Evolutionary conservation across 1,140 invertebrate species (phyloP), one percentile per base, ranked within the genome.

Genomic region (Leguminivora glycinivorella): DNA sequence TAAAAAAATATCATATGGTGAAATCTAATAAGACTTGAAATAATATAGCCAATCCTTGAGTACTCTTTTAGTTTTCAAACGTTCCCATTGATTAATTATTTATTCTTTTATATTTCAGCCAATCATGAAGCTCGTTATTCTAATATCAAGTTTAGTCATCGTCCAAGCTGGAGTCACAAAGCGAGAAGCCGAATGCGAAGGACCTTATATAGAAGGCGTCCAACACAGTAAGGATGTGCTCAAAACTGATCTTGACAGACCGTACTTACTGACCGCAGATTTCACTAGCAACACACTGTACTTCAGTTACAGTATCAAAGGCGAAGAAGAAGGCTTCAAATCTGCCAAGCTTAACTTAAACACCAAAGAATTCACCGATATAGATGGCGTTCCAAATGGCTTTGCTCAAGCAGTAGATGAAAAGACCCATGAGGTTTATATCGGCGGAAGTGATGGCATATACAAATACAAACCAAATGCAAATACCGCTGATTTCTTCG

Each of bases 321-420:
- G 26, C 10, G 58, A 63, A 6, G 26, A 63, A 29, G 25, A 29
- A 10, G 14, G 3, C 10, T 63, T 84, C 52, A 81, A 75, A 72
- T 80, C 77, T 9, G 83, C 80, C 0, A 83, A 76, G 67, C 31
- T 87, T 0, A 80, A 89, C 69, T 70, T 90, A 24, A 79, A 84
- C n/a, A 87, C 79, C 1, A 85, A 85, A 38, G 75, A 84, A 72
- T 85, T 81, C 34, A 69, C 66, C n/a, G 73, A 80, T n/a, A 71
- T 90, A 22, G 47, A 75, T 22, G 80, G 74, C 4, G 70, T 89
- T 1, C 73, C 69, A 1, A 84, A 90, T 56, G 88, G 87, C 0
- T 90, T 89, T 31, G 80, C 83, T 17, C 87, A 89, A 72, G 70
- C 84, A 3, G 80, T 89, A 0, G 84, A 90, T 70, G 78, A 79